Evolutionary conservation across 2,797 vertebrate genomes (phyloP).

Genomic region (Enteromius thamalakanensis): DNA sequence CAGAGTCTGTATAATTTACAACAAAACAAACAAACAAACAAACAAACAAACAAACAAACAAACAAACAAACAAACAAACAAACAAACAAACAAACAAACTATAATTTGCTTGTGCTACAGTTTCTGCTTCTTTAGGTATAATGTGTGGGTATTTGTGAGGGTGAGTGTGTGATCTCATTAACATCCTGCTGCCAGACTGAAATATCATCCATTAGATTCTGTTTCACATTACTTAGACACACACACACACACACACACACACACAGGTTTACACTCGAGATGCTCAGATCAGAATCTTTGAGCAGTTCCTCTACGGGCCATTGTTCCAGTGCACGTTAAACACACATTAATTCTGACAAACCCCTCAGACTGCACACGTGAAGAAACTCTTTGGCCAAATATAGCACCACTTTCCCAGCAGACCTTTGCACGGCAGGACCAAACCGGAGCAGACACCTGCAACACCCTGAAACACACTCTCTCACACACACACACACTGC

Average conservation of each 20-base stretch:
- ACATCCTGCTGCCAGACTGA: conserved; percentile 28
- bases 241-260: conserved; percentile 4
- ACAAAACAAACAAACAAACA: neutral
- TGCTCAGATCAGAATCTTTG: conserved; percentile 1
- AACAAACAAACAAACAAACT: neutral
- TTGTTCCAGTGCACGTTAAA: conserved; percentile 14
- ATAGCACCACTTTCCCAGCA: conserved; percentile 8
- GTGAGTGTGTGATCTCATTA: conserved; percentile 20
- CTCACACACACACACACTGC: neutral
- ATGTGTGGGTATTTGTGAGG: conserved; percentile 18
- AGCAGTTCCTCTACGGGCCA: neutral
- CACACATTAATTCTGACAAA: conserved; percentile 46
- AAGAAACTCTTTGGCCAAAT: conserved; percentile 34
- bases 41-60: too few relatives aligned
- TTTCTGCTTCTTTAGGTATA: neutral
- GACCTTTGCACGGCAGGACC: conserved; percentile 1
- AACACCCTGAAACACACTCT: conserved; percentile 36
- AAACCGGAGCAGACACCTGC: conserved; percentile 48
- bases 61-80: neutral
- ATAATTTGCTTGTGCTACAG: neutral
- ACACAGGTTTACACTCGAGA: neutral
- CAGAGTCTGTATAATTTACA: neutral
- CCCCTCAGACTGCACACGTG: conserved; percentile 12
- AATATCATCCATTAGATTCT: conserved; percentile 39
- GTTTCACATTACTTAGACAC: conserved; percentile 30